Percentiles rank a stretch among this genome's conserved stretches.
phyloP scores from a whole-genome alignment of 2,888 invertebrate genomes.

The Idaea aversata region DNA sequence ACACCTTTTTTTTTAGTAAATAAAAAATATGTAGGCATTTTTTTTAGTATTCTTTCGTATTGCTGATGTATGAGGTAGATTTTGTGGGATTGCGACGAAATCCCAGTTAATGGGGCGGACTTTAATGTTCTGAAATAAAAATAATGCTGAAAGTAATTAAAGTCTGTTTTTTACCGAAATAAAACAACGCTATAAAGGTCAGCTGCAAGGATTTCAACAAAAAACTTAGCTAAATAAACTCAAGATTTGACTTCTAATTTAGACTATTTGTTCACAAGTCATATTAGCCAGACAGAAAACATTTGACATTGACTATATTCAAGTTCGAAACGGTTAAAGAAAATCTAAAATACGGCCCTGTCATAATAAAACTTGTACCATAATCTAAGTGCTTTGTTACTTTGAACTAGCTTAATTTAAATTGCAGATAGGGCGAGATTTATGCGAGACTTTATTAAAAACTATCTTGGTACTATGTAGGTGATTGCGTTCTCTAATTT shows the following conservation, averaged over 20 bases:
- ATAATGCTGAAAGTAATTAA: neutral
- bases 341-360: neutral
- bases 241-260: neutral
- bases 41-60: constrained; percentile 13
- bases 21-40: constrained; percentile 31
- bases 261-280: neutral
- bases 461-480: neutral
- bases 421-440: neutral
- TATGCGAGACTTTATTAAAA: neutral
- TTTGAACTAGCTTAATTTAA: neutral
- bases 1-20: constrained; percentile 39
- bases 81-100: constrained; percentile 21
- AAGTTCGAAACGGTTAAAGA: neutral
- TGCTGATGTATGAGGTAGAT: constrained; percentile 29
- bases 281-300: neutral
- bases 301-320: neutral
- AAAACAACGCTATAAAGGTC: neutral
- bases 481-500: neutral
- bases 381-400: neutral
- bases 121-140: constrained; percentile 2
- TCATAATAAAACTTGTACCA: neutral
- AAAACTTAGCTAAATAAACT: neutral
- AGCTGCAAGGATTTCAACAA: neutral
- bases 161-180: neutral
- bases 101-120: constrained; percentile 23